Evolutionary conservation across 2,797 vertebrate genomes (phyloP).

Genomic region (Pogoniulus pusillus): DNA sequence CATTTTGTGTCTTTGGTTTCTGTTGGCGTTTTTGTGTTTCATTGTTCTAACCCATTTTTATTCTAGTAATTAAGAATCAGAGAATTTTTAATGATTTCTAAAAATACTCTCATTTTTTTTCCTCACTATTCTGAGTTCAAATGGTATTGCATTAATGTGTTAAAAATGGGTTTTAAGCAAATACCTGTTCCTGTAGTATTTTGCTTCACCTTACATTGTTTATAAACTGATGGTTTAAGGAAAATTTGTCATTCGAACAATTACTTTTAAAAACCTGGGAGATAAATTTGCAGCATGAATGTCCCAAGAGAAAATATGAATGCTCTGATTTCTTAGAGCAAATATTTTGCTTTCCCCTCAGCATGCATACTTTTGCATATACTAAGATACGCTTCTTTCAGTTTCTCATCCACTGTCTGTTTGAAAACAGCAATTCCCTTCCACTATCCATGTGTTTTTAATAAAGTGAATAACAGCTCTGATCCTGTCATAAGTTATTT

Average conservation of each 20-base stretch:
- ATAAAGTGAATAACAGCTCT: conserved; percentile 74
- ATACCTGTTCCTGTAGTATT: conserved; percentile 4
- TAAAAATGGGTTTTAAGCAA: conserved; percentile 7
- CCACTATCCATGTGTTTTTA: conserved; percentile 55
- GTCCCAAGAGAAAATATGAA: conserved; percentile 56
- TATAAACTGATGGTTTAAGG: conserved; percentile 48
- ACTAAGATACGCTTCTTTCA: conserved; percentile 74
- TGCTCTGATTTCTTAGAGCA: conserved; percentile 61
- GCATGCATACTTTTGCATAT: conserved; percentile 80
- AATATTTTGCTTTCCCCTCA: conserved; percentile 62
- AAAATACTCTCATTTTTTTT: neutral
- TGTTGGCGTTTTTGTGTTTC: neutral
- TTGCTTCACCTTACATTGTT: conserved; percentile 13
- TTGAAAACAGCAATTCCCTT: conserved; percentile 67
- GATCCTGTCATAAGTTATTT: conserved; percentile 74
- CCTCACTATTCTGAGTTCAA: conserved; percentile 10
- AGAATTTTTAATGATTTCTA: conserved; percentile 31
- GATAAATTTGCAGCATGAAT: conserved; percentile 55
- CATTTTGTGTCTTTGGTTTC: neutral
- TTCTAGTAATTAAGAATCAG: neutral
- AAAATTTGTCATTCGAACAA: conserved; percentile 28
- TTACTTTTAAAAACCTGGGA: conserved; percentile 66
- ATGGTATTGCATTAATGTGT: conserved; percentile 8
- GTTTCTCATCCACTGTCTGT: conserved; percentile 69
- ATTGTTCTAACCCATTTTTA: conserved; percentile 7